Percentiles rank a stretch among this genome's conserved stretches.
phyloP scores from a whole-genome alignment of 2,888 invertebrate genomes.

The Oegoconia quadripuncta region DNA sequence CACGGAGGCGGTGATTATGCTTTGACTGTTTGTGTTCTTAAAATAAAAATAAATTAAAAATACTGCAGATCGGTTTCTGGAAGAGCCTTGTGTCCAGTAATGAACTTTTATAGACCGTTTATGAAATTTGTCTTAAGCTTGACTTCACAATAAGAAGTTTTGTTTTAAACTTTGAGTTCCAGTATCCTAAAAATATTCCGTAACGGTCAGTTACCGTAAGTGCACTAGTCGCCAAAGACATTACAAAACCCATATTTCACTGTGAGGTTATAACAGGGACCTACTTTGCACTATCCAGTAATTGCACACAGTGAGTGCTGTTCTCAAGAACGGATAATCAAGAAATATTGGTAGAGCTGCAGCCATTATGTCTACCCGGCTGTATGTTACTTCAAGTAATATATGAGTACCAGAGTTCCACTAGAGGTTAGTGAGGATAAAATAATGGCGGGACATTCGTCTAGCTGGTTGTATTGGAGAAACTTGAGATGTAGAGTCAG shows the following conservation, averaged over 20 bases:
- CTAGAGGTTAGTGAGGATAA: constrained; percentile 1
- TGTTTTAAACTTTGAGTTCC: too few relatives aligned
- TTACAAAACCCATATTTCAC: constrained; percentile 15
- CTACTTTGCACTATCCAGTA: constrained; percentile 27
- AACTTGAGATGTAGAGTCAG: not conserved
- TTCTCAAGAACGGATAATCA: constrained; percentile 32
- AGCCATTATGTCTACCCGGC: constrained; percentile 19
- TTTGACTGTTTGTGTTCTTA: too few relatives aligned
- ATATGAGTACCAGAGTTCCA: constrained; percentile 6
- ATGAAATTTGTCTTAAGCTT: too few relatives aligned
- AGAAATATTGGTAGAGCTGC: constrained; percentile 31
- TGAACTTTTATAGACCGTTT: too few relatives aligned
- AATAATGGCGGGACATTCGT: constrained; percentile 2
- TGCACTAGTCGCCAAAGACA: constrained; percentile 3
- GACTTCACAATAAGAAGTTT: too few relatives aligned
- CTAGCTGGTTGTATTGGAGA: not conserved
- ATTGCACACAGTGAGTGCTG: constrained; percentile 27
- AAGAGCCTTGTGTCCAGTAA: too few relatives aligned
- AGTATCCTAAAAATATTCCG: too few relatives aligned
- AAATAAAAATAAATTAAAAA: too few relatives aligned
- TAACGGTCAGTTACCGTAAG: too few relatives aligned
- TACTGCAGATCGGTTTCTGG: too few relatives aligned
- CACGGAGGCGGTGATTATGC: too few relatives aligned
- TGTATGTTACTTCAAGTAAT: constrained; percentile 8
- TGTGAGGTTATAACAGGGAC: constrained; percentile 25